Evolutionary conservation across 1,140 invertebrate genomes (phyloP).

Genomic region (Drosophila lacteicornis): DNA sequence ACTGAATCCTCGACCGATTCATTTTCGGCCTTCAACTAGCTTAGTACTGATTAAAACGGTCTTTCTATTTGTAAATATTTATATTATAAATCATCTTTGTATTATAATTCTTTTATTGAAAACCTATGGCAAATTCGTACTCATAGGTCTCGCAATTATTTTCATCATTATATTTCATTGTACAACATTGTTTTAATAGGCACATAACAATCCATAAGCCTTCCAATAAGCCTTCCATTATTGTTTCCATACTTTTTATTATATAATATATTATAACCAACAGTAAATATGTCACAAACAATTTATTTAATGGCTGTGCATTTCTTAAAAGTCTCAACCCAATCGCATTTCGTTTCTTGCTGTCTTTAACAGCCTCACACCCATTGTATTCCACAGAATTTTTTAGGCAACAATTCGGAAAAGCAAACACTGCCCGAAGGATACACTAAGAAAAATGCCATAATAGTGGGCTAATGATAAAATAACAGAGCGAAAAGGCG

Average conservation of each 20-base stretch:
- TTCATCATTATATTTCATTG: too few species aligned
- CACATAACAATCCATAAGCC: too few species aligned
- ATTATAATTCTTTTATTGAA: background rate
- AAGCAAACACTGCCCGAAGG: constrained; percentile 10
- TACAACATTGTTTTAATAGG: too few species aligned
- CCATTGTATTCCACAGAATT: background rate
- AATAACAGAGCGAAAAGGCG: constrained; percentile 27
- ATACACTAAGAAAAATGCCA: background rate
- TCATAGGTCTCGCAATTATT: background rate
- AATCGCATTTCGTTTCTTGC: background rate
- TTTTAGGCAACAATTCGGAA: background rate
- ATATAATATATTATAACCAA: background rate
- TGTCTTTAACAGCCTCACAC: background rate
- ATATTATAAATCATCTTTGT: background rate
- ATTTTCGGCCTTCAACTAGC: background rate
- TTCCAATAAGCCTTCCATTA: too few species aligned
- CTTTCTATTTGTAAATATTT: too few species aligned
- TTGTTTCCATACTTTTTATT: too few species aligned
- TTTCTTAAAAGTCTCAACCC: background rate
- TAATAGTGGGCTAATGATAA: constrained; percentile 36
- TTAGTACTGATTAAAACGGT: background rate
- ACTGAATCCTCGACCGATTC: background rate
- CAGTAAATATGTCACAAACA: background rate
- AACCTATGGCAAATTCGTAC: fast-evolving
- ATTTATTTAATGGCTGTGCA: background rate